Conservation (phyloP, 2,888 invertebrate species). For the Prosapia bicincta region DNA sequence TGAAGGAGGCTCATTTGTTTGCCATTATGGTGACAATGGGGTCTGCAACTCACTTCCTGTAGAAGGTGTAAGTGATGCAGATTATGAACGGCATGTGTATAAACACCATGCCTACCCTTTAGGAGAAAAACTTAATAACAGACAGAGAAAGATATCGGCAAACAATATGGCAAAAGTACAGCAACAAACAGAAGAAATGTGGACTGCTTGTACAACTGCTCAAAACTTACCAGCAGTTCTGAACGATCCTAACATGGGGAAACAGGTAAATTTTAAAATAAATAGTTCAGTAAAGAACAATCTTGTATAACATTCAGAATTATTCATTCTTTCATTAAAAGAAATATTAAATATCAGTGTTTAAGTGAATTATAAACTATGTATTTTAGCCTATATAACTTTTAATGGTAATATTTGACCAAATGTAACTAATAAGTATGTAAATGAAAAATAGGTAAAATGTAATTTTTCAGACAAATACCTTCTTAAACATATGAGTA, state of each 20-base stretch:
- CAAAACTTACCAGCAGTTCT: constrained; percentile 95
- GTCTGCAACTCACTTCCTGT: constrained; percentile 84
- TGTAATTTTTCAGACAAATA: no score
- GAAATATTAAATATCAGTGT: no score
- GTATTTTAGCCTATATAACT: no score
- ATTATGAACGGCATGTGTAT: constrained; percentile 82
- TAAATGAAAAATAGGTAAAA: no score
- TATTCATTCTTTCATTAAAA: no score
- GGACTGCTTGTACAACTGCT: constrained; percentile 87
- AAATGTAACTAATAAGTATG: no score
- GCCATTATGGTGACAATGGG: constrained; percentile 83
- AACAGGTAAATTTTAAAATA: constrained; percentile 64
- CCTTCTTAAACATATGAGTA: no score
- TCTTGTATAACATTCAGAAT: no score
- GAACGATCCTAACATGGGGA: constrained; percentile 91
- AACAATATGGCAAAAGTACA: constrained; percentile 3
- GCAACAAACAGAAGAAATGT: constrained; percentile 45
- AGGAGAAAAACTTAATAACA: neutral
- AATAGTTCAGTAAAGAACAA: no score
- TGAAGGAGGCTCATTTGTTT: constrained; percentile 83
- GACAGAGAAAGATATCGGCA: neutral
- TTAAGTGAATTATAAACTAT: no score
- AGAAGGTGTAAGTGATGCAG: constrained; percentile 83
- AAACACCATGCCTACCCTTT: constrained; percentile 54
- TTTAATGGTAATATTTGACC: no score